phyloP scores from a whole-genome alignment of 2,888 invertebrate genomes.

The Aspidiotus rigidus region DNA sequence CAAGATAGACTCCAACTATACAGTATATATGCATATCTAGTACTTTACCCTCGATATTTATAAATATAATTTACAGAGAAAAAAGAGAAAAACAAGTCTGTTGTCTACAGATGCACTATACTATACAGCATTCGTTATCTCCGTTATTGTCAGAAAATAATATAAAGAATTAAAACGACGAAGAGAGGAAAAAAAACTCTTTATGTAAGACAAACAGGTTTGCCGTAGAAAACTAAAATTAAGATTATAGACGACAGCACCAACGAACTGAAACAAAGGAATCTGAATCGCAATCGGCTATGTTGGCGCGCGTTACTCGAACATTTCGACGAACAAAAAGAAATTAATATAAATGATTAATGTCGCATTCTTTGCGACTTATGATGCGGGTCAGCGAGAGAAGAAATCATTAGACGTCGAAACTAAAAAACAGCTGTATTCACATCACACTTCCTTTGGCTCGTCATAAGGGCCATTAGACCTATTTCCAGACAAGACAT shows the following conservation, averaged over 20 bases:
- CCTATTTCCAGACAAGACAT: too few species aligned
- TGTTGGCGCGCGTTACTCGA: too few species aligned
- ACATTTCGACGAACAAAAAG: too few species aligned
- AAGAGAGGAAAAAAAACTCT: not conserved
- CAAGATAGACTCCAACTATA: not conserved
- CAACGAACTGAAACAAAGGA: not conserved
- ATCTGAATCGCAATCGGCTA: too few species aligned
- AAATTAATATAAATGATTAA: too few species aligned
- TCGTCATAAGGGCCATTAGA: too few species aligned
- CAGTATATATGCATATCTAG: constrained; percentile 2
- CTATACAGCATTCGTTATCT: not conserved
- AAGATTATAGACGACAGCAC: constrained; percentile 2
- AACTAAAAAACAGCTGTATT: too few species aligned
- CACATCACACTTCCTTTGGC: too few species aligned
- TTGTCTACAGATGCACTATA: not conserved
- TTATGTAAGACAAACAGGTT: not conserved
- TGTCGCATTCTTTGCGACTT: too few species aligned
- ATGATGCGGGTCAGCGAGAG: too few species aligned
- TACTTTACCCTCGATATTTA: not conserved
- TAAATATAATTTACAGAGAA: constrained; percentile 2
- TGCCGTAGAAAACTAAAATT: not conserved
- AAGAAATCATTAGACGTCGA: too few species aligned
- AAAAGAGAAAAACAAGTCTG: not conserved
- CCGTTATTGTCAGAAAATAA: not conserved
- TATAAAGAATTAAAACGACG: too few species aligned